Evolutionary conservation across 1,140 invertebrate species (phyloP).

Genomic region (Drosophila orosa): DNA sequence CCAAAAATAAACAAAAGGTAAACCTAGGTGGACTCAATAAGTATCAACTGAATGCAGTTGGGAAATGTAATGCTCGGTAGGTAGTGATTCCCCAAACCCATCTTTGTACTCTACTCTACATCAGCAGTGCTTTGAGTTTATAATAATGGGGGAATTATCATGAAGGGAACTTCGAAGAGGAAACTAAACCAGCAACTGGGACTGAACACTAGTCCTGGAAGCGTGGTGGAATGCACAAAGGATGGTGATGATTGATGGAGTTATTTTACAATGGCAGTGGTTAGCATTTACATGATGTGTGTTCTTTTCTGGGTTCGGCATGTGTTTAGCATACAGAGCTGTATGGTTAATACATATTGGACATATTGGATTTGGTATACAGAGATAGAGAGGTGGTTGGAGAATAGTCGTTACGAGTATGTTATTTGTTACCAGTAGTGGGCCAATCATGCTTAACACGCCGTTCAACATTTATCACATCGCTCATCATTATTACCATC

Average conservation of each 20-base stretch:
- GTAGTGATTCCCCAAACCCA: constrained; percentile 1
- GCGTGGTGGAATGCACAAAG: constrained; percentile 17
- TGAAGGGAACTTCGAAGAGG: constrained; percentile 1
- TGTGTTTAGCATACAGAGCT: constrained; percentile 50
- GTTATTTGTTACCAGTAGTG: constrained; percentile 83
- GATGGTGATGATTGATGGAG: constrained; percentile 55
- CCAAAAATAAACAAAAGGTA: not conserved
- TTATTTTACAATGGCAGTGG: constrained; percentile 67
- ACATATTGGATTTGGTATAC: constrained; percentile 40
- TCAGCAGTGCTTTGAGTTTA: constrained; percentile 20
- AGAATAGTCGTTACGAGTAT: constrained; percentile 54
- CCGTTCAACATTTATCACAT: constrained; percentile 77
- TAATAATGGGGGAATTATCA: not conserved
- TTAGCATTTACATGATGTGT: constrained; percentile 45
- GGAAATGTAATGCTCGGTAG: not conserved
- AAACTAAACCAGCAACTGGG: constrained; percentile 15
- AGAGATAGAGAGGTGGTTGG: constrained; percentile 47
- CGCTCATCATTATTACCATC: constrained; percentile 62
- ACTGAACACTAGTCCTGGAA: constrained; percentile 13
- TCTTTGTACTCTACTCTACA: constrained; percentile 10
- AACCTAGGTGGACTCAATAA: not conserved
- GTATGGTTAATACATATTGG: constrained; percentile 32
- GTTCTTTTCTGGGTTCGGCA: constrained; percentile 29
- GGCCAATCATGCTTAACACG: constrained; percentile 84
- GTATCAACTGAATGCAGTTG: constrained; percentile 6